Evolutionary conservation across 2,888 invertebrate species (phyloP), one percentile per base, ranked within the genome.

Genomic region (Amaurobius ferox): DNA sequence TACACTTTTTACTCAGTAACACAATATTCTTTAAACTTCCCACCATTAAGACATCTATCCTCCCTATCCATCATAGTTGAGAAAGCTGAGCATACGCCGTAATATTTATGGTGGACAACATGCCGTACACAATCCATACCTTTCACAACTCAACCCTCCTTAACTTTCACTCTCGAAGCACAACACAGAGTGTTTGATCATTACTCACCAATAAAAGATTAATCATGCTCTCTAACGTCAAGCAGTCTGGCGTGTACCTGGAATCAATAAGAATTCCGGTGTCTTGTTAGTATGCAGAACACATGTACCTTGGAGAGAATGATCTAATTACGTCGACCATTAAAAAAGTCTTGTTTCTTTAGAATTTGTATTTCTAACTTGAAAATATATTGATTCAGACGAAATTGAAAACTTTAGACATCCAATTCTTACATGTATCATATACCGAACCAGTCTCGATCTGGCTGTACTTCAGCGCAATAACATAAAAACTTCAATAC

Each of bases 101-200:
- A 44, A 44, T 44, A 44, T 44, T 44, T 44, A 44, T 16, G 44
- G n/a, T 44, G 44, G 44, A 44, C 44, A 44, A 16, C 44, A 44
- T 44, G 44, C 44, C 44, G 16, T 16, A 16, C 44, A n/a, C n/a
- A n/a, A n/a, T n/a, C n/a, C n/a, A n/a, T 44, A 44, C 16, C 44
- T 2, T 44, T 44, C 44, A n/a, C n/a, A 44, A 44, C 44, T 44
- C 44, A 16, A 16, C 44, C 16, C 44, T 16, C 44, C 16, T 44
- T 16, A 44, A 7, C 16, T 44, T 44, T 44, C 9, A 16, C 16
- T 16, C 16, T 2, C 6, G 44, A 7, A 44, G 44, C 44, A 16
- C 44, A 44, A 16, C 2, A 44, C 44, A 44, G 16, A 44, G n/a
- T 44, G 9, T 7, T 44, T 44, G 44, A 44, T 44, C 44, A 44